Percentiles rank a stretch among this genome's conserved stretches.
Conservation (phyloP, 2,113 vertebrate species). For the Solea solea region DNA sequence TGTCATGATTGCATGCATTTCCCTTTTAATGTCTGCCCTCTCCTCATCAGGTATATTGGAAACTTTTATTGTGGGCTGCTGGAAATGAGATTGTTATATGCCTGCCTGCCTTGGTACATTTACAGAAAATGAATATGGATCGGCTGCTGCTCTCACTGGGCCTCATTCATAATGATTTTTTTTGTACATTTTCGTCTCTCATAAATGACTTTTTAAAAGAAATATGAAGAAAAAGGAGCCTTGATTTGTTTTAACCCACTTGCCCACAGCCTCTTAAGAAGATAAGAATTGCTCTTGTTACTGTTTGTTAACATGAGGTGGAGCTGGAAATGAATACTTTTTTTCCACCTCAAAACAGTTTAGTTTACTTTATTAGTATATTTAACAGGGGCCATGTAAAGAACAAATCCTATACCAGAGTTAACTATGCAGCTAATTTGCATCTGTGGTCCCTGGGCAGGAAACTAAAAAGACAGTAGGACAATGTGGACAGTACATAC, state of each 20-base stretch:
- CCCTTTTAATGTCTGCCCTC: background rate
- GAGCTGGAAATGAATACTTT: no score
- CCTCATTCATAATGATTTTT: background rate
- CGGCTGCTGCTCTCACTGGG: background rate
- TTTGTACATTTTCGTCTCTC: background rate
- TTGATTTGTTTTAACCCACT: background rate
- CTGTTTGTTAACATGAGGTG: no score
- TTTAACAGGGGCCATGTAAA: no score
- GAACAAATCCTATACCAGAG: no score
- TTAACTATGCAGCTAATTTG: no score
- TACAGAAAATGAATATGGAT: background rate
- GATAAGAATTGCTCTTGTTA: no score
- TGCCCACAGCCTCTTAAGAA: no score
- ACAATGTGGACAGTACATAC: no score
- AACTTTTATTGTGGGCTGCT: background rate
- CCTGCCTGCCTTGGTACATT: background rate
- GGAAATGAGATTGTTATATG: background rate
- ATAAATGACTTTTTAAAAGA: background rate
- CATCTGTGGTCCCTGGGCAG: no score
- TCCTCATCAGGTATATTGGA: conserved; percentile 4
- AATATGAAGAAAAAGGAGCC: background rate
- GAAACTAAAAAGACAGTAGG: no score
- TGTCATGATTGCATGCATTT: background rate
- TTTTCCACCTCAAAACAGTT: no score
- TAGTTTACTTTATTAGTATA: no score